Base-by-base conservation (phyloP, 2,888 invertebrate genomes). In the Fragum sueziense region DNA sequence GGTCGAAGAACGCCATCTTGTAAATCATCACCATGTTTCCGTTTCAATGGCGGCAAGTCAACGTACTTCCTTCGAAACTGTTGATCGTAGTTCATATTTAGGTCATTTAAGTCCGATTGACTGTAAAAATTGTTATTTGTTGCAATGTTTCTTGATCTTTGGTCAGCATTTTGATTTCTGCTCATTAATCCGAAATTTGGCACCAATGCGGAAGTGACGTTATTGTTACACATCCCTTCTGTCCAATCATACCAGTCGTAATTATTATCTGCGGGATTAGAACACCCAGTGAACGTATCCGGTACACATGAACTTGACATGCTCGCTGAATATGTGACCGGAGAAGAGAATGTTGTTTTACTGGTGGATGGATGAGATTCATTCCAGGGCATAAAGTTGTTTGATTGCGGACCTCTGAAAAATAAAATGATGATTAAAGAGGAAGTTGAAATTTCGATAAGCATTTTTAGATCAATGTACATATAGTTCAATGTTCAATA, bases 171-270 rank as follows among this genome's bases (percentile, higher is more conserved):
- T 65, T 65, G 65, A 65, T 65, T 65, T 65, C 65, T 65, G 65
- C 41, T 41, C 65, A 41, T 41, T 65, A 34, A 34, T 41, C 65
- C 27, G 22, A 65, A 34, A 41, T 25, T 65, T 2, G 37, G 65
- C 22, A 65, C 41, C 14, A 65, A 29, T 25, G 34, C 41, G 41
- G 65, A 65, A 65, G 65, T 25, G 41, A 27, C 27, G 41, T 37
- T 65, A 4, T 57, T 57, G 57, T 57, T 61, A 3, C 41, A 41
- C 7, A 34, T 37, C 20, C 65, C 65, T 3, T 65, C 37, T 17
- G 65, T 34, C 74, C 74, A 74, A 34, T 74, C 69, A 69, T 74
- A 47, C 74, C 74, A 74, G n/a, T 68, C 74, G 68, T 41, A 69
- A n/a, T 62, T 47, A 47, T 74, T 68, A 22, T 41, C 52, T 17